Conservation (phyloP, 2,113 vertebrate species). For the Phyllostomus hastatus region DNA sequence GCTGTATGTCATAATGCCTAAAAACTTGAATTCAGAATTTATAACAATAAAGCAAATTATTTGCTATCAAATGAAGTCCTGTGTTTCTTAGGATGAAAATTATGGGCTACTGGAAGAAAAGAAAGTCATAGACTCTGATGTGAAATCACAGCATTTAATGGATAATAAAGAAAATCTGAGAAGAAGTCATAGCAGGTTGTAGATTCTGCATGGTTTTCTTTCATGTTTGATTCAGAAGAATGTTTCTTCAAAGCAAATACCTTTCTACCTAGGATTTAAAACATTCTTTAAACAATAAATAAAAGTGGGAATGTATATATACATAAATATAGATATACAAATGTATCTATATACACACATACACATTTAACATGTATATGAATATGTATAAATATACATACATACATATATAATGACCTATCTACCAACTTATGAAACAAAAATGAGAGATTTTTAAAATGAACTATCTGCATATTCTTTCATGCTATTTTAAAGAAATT, state of each 20-base stretch:
- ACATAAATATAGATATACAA: background rate
- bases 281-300: background rate
- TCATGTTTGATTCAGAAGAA: background rate
- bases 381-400: background rate
- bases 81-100: background rate
- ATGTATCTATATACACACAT: background rate
- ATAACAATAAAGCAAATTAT: background rate
- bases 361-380: too few relatives aligned
- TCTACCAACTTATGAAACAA: background rate
- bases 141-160: conserved; percentile 42
- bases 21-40: background rate
- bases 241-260: conserved; percentile 4
- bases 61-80: background rate
- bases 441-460: background rate
- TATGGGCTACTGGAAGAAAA: background rate
- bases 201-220: background rate
- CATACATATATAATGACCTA: background rate
- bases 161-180: background rate
- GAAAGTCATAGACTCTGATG: background rate
- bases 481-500: background rate
- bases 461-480: background rate
- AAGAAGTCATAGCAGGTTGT: background rate
- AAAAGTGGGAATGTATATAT: background rate
- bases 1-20: background rate
- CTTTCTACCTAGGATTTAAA: conserved; percentile 49